Base-by-base conservation (phyloP, 2,113 vertebrate genomes). In the Pyxicephalus adspersus region DNA sequence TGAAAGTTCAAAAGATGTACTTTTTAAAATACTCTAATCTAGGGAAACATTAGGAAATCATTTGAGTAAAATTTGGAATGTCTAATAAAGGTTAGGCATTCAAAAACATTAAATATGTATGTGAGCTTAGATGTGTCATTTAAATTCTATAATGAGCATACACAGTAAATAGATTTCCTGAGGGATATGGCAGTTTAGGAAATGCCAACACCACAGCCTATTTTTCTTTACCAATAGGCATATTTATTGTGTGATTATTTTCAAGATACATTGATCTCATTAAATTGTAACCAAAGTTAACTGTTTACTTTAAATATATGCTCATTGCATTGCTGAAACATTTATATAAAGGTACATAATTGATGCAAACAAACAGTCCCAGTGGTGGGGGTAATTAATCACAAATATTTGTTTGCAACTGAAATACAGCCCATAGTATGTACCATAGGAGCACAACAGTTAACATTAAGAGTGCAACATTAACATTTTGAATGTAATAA, bases 61-160 rank as follows among this genome's bases (percentile, higher is more conserved):
- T 74, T 58, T 34, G 20, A 57, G 71, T 58, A 58, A 31, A 58
- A 74, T 57, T 38, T 74, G 22, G 7, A 73, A 73, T 73, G 71
- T 74, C 55, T 74, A n/a, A 34, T 34, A 74, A 74, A 38, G 71
- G 71, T 74, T 74, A 74, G 38, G 28, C 26, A 60, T 60, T 74
- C 57, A 15, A 60, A 34, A 74, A 31, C 28, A 60, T 60, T 74
- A 60, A 74, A 74, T 74, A 60, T 74, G 71, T 58, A 74, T 58
- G 71, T 58, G 11, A 60, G 20, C 71, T 28, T 60, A 74, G 71
- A 74, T 74, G 26, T 60, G 71, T 74, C 71, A 74, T 60, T 74
- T 74, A 38, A 74, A 74, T 25, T n/a, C 54, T 55, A 74, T 74
- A 74, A 74, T 60, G 58, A 74, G 54, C 28, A 74, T 60, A 60